Conservation (phyloP, 2,797 vertebrate species). For the Melanotaenia parkinsoni region DNA sequence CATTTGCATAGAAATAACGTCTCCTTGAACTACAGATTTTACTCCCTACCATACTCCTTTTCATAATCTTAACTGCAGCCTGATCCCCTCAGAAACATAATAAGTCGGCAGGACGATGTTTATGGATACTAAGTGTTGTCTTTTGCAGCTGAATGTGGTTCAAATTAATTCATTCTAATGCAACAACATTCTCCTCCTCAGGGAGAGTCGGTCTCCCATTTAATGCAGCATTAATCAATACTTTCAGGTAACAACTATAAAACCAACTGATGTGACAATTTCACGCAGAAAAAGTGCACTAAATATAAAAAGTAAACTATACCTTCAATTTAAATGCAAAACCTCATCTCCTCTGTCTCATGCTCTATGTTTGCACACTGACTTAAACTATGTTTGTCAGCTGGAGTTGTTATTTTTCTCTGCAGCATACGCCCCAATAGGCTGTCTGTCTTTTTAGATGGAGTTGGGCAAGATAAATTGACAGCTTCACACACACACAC, state of each 20-base stretch:
- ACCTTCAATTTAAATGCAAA: constrained; percentile 71
- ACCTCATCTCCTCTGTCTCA: constrained; percentile 45
- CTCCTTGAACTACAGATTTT: constrained; percentile 24
- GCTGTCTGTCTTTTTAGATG: constrained; percentile 78
- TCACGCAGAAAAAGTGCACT: constrained; percentile 41
- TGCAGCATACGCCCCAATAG: constrained; percentile 77
- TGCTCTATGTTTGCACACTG: constrained; percentile 63
- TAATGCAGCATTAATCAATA: constrained; percentile 58
- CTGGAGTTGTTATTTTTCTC: constrained; percentile 78
- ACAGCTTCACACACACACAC: constrained; percentile 62
- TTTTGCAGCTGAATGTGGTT: constrained; percentile 47
- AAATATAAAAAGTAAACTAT: constrained; percentile 53
- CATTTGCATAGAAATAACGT: constrained; percentile 7
- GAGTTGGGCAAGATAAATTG: constrained; percentile 77
- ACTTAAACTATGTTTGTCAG: constrained; percentile 81
- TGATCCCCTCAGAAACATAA: constrained; percentile 31
- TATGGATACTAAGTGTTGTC: constrained; percentile 35
- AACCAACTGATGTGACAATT: constrained; percentile 50
- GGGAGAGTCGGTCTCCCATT: constrained; percentile 46
- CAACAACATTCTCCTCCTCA: constrained; percentile 18
- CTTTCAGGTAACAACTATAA: constrained; percentile 51
- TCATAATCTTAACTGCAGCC: constrained; percentile 26
- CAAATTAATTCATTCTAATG: constrained; percentile 40
- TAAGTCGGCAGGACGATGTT: constrained; percentile 44
- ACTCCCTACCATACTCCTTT: constrained; percentile 13